Percentiles rank a stretch among this genome's conserved stretches.
Evolutionary conservation across 1,140 invertebrate genomes (phyloP).

Genomic region (Bombus confusus): DNA sequence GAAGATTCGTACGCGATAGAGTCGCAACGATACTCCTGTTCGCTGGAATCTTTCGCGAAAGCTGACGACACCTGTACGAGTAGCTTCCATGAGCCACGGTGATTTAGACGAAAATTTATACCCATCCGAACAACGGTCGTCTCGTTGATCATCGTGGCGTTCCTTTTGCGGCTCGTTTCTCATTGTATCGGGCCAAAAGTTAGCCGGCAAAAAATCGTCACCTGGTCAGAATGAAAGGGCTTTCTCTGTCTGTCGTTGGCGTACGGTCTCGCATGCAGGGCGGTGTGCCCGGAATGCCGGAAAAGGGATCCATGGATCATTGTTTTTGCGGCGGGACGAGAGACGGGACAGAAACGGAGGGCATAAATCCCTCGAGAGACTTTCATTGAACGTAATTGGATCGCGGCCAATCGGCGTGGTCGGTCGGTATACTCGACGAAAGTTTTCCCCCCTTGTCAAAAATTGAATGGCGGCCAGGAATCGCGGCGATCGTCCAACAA

Average conservation of each 20-base stretch:
- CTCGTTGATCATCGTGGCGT: constrained; percentile 38
- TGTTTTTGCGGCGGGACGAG: constrained; percentile 54
- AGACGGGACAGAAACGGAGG: constrained; percentile 41
- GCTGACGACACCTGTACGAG: not conserved
- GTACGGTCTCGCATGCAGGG: not conserved
- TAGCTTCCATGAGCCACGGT: not conserved
- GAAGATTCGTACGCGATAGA: not conserved
- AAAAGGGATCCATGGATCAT: constrained; percentile 68
- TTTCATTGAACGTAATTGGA: constrained; percentile 71
- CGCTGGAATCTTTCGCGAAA: not conserved
- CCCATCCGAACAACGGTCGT: not conserved
- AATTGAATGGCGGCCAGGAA: constrained; percentile 57
- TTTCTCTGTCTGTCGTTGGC: not conserved
- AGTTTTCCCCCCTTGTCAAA: constrained; percentile 37
- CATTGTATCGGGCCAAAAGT: constrained; percentile 45
- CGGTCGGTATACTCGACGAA: constrained; percentile 33
- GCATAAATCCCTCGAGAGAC: constrained; percentile 68
- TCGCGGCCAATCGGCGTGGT: constrained; percentile 59
- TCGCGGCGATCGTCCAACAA: not conserved
- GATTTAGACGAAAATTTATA: constrained; percentile 41
- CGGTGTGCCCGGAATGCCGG: constrained; percentile 56
- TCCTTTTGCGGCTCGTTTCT: constrained; percentile 43
- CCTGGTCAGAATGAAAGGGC: constrained; percentile 30
- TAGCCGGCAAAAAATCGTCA: constrained; percentile 40
- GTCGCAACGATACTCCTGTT: too few species aligned